phyloP scores from a whole-genome alignment of 2,888 invertebrate genomes.

The Torymus tubicola region DNA sequence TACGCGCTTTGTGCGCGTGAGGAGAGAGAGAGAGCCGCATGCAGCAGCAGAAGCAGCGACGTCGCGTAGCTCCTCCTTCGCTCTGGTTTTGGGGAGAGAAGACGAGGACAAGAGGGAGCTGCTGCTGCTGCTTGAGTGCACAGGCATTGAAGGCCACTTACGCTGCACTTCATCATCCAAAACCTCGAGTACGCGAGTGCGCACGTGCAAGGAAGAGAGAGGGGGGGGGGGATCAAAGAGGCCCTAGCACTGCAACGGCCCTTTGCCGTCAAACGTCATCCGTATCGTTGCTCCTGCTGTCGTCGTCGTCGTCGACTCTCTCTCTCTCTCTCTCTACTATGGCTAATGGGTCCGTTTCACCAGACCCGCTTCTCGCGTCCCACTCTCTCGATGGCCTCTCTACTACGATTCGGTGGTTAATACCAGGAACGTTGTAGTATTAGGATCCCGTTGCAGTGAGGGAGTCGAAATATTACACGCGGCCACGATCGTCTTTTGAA shows the following conservation, averaged over 20 bases:
- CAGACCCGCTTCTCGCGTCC: background rate
- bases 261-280: slow-evolving; percentile 34
- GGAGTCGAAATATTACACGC: background rate
- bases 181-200: slow-evolving; percentile 68
- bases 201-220: background rate
- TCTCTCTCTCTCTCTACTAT: background rate
- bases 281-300: too few species aligned
- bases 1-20: slow-evolving; percentile 28
- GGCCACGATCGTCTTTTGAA: too few species aligned
- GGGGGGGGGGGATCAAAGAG: slow-evolving; percentile 66
- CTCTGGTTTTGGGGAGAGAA: slow-evolving; percentile 33
- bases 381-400: background rate
- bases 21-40: background rate
- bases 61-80: background rate
- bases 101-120: background rate
- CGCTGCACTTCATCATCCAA: slow-evolving; percentile 68
- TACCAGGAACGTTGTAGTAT: too few species aligned
- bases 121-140: background rate
- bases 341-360: slow-evolving; percentile 32
- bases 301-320: background rate
- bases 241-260: slow-evolving; percentile 68
- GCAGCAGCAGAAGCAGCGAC: background rate
- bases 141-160: slow-evolving; percentile 37
- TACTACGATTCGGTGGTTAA: too few species aligned
- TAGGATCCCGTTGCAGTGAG: too few species aligned